phyloP scores from a whole-genome alignment of 1,140 invertebrate genomes.

The Lordiphosa mommai region DNA sequence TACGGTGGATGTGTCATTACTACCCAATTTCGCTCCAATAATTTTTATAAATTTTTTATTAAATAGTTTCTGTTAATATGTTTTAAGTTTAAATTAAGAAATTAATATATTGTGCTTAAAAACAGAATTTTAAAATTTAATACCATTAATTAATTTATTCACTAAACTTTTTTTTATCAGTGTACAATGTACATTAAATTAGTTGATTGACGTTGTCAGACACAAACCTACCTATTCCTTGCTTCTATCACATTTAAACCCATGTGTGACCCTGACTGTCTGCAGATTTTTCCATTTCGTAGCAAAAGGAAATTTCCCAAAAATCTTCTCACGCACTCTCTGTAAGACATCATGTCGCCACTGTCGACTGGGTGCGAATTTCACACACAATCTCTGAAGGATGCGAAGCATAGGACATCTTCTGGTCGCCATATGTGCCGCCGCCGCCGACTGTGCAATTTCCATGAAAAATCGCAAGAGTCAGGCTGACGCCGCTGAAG shows the following conservation, averaged over 20 bases:
- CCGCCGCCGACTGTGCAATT: constrained; percentile 42
- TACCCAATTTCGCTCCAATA: too few relatives aligned
- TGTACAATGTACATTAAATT: too few relatives aligned
- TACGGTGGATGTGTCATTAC: too few relatives aligned
- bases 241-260: not conserved
- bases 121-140: too few relatives aligned
- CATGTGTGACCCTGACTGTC: constrained; percentile 22
- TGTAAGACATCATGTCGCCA: constrained; percentile 36
- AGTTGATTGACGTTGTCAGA: too few relatives aligned
- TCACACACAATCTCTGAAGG: constrained; percentile 48
- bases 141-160: too few relatives aligned
- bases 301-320: constrained; percentile 26
- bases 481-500: constrained; percentile 56
- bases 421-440: constrained; percentile 66
- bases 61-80: too few relatives aligned
- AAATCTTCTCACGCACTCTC: constrained; percentile 40
- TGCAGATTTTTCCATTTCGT: not conserved
- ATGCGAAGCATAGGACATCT: constrained; percentile 14
- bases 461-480: constrained; percentile 73
- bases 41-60: too few relatives aligned
- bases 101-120: too few relatives aligned
- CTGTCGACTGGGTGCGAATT: constrained; percentile 26
- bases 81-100: too few relatives aligned
- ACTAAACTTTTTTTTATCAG: too few relatives aligned
- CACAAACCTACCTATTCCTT: too few relatives aligned